phyloP scores from a whole-genome alignment of 1,140 invertebrate genomes.

The Cylas formicarius region DNA sequence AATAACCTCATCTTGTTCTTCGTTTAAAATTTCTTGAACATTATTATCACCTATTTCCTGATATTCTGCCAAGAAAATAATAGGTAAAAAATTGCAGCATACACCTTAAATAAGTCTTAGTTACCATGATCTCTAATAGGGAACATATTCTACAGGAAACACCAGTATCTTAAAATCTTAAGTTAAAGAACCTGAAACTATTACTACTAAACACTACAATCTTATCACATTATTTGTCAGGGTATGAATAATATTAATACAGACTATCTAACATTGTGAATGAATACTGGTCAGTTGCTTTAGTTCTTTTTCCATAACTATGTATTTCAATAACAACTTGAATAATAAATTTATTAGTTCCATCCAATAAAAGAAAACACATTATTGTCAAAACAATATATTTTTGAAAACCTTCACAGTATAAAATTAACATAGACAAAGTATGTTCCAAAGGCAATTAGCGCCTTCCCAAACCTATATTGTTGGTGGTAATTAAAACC shows the following conservation, averaged over 20 bases:
- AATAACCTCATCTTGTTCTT: conserved; percentile 42
- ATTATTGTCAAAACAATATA: too few species aligned
- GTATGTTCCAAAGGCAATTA: too few species aligned
- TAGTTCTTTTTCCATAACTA: too few species aligned
- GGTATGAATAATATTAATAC: not conserved
- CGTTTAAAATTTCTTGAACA: conserved; percentile 18
- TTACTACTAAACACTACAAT: not conserved
- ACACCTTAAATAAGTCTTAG: not conserved
- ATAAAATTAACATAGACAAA: too few species aligned
- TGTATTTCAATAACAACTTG: too few species aligned
- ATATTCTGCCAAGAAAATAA: conserved; percentile 25
- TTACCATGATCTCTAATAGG: not conserved
- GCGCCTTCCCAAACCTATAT: too few species aligned
- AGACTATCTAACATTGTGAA: too few species aligned
- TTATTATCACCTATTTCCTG: conserved; percentile 22
- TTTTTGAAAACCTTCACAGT: too few species aligned
- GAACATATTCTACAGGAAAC: not conserved
- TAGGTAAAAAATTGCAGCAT: not conserved
- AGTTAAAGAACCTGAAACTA: not conserved
- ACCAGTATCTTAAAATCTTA: not conserved
- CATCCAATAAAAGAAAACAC: too few species aligned
- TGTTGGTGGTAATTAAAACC: too few species aligned
- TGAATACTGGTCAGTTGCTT: too few species aligned
- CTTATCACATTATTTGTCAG: not conserved
- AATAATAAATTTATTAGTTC: too few species aligned